Conservation (phyloP, 2,113 vertebrate genomes). For the Morone saxatilis region DNA sequence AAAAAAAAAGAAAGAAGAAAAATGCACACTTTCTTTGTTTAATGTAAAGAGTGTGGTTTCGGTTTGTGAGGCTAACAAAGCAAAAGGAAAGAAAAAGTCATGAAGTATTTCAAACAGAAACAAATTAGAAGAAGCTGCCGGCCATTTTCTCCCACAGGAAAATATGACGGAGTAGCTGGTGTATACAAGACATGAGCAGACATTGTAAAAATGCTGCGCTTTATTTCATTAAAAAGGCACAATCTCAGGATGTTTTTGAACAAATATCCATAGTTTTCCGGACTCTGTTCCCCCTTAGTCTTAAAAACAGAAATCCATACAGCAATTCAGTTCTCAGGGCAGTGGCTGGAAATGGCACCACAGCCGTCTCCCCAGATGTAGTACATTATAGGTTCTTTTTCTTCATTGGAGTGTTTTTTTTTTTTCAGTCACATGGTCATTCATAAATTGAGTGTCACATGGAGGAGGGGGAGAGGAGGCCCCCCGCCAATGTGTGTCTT, state of each 20-base stretch:
- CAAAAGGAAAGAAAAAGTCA: constrained; percentile 35
- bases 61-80: constrained; percentile 64
- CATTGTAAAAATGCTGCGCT: constrained; percentile 37
- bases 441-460: constrained; percentile 44
- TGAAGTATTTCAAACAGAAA: constrained; percentile 50
- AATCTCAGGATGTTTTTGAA: constrained; percentile 41
- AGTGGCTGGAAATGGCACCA: constrained; percentile 37
- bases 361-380: constrained; percentile 42
- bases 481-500: constrained; percentile 2
- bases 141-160: constrained; percentile 45
- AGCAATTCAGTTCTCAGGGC: constrained; percentile 35
- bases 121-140: constrained; percentile 64
- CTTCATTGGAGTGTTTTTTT: constrained; percentile 59
- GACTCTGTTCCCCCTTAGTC: constrained; percentile 37
- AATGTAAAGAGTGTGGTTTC: constrained; percentile 53
- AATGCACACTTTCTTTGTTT: constrained; percentile 48
- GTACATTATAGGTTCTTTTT: constrained; percentile 27
- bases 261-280: constrained; percentile 36
- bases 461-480: not conserved
- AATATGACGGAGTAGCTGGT: constrained; percentile 47
- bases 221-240: constrained; percentile 60
- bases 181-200: constrained; percentile 33
- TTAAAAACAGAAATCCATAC: constrained; percentile 38
- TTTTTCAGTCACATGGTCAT: constrained; percentile 46
- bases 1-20: constrained; percentile 27